Evolutionary conservation across 2,888 invertebrate species (phyloP), one percentile per base, ranked within the genome.

Genomic region (Drosophila subquinaria): DNA sequence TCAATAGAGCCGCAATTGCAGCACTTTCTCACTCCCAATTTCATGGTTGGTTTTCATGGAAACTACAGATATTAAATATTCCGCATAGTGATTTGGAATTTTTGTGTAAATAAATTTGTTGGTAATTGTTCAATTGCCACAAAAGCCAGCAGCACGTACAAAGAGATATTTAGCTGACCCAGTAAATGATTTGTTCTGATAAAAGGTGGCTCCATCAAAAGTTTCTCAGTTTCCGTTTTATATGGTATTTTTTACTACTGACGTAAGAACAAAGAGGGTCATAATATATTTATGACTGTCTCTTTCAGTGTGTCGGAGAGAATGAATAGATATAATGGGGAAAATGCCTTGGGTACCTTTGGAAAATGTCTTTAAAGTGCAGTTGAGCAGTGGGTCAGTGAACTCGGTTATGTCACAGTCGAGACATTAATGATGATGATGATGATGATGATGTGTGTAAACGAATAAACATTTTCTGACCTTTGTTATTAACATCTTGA

Each of bases 341-440:
- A 10, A 35, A 47, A 30, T 43, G 69, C 64, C 64, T 42, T 8
- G 61, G 66, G 69, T 60, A 50, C 42, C 56, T 69, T 60, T 43
- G 36, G 57, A 66, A 66, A 59, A 57, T 61, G 38, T 52, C 23
- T 45, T 62, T 53, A 69, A 73, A 76, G 64, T 64, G 76, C 71
- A 79, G 73, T 56, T 69, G 67, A 55, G 63, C 52, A 71, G 63
- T 72, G 69, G 81, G 81, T 81, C 81, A 85, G 59, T 87, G 82
- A 87, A 80, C 84, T 65, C 43, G 23, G 23, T 2, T 15, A 15
- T 45, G 56, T 11, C 56, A 11, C 11, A 30, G 23, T 20, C 17
- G 20, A 20, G 36, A 20, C 13, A 17, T n/a, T 6, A 23, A 23
- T 23, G 4, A 23, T 23, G 23, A 23, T 23, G 23, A 9, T 35